Evolutionary conservation across 1,140 invertebrate genomes (phyloP).

Genomic region (Rhopalosiphum padi): DNA sequence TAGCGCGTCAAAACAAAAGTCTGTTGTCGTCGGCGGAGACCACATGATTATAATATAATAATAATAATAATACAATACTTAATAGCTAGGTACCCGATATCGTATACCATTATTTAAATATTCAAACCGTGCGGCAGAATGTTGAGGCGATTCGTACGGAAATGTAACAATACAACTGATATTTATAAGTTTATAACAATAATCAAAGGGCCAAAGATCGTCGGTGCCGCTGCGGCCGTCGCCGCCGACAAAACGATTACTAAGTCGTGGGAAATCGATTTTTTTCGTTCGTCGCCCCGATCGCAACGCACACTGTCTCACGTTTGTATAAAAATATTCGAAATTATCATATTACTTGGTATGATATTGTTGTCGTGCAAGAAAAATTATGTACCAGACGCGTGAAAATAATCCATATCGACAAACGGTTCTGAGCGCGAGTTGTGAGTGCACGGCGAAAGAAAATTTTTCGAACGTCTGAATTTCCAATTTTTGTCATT

Average conservation of each 20-base stretch:
- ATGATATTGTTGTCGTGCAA: background rate
- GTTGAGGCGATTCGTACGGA: background rate
- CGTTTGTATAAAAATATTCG: background rate
- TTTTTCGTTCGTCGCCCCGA: background rate
- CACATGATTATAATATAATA: background rate
- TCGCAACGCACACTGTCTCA: background rate
- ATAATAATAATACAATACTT: background rate
- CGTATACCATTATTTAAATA: conserved; percentile 15
- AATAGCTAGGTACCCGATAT: background rate
- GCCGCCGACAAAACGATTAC: background rate
- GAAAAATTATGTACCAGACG: background rate
- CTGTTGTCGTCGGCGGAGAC: background rate
- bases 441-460: background rate
- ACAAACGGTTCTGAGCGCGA: background rate
- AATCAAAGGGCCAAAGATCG: background rate
- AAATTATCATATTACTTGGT: background rate
- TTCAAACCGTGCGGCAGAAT: background rate
- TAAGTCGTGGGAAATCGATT: background rate
- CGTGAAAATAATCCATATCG: background rate
- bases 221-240: background rate
- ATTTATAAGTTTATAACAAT: background rate
- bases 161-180: background rate
- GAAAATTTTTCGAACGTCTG: background rate
- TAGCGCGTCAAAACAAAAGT: background rate
- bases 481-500: background rate